A percentile compares a stretch with the other conserved stretches of the same genome.
phyloP scores from a whole-genome alignment of 2,888 invertebrate genomes.

The Conchocele bisecta region DNA sequence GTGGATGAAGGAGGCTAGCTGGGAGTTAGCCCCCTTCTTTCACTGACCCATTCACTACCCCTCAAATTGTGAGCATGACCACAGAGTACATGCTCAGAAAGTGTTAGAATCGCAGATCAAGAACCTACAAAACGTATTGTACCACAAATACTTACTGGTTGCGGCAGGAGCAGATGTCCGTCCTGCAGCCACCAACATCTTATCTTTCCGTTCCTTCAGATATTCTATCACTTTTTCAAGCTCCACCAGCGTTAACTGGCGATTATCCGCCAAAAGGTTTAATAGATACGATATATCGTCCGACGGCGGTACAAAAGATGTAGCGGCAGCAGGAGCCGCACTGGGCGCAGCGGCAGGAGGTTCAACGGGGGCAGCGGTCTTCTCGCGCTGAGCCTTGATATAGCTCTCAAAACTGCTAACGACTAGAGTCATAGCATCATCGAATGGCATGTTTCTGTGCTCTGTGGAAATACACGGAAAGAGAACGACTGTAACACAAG shows the following conservation, averaged over 20 bases:
- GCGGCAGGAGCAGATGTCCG: constrained; percentile 28
- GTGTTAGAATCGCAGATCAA: no score
- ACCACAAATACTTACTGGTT: constrained; percentile 57
- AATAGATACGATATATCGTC: constrained; percentile 84
- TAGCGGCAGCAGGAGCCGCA: constrained; percentile 36
- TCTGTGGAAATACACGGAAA: constrained; percentile 85
- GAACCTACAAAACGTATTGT: no score
- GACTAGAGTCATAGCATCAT: constrained; percentile 92
- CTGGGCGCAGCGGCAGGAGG: constrained; percentile 33
- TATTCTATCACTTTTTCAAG: constrained; percentile 84
- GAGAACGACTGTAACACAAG: constrained; percentile 11
- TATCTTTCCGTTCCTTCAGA: constrained; percentile 88
- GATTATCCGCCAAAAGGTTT: constrained; percentile 92
- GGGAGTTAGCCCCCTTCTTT: no score
- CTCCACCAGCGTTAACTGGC: constrained; percentile 83
- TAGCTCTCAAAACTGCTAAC: constrained; percentile 84
- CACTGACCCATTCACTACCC: no score
- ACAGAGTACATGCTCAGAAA: no score
- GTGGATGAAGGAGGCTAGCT: no score
- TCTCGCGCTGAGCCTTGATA: constrained; percentile 71
- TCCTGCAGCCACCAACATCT: constrained; percentile 59
- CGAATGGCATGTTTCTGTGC: constrained; percentile 97
- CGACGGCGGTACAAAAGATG: constrained; percentile 72
- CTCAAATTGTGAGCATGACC: no score
- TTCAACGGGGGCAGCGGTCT: constrained; percentile 63